A percentile compares a stretch with the other conserved stretches of the same genome.
These are phyloP conservation scores for Aphelinus atriplicis DNA, from an alignment of 1,140 invertebrate species.

Conservation along the genomic window DNA sequence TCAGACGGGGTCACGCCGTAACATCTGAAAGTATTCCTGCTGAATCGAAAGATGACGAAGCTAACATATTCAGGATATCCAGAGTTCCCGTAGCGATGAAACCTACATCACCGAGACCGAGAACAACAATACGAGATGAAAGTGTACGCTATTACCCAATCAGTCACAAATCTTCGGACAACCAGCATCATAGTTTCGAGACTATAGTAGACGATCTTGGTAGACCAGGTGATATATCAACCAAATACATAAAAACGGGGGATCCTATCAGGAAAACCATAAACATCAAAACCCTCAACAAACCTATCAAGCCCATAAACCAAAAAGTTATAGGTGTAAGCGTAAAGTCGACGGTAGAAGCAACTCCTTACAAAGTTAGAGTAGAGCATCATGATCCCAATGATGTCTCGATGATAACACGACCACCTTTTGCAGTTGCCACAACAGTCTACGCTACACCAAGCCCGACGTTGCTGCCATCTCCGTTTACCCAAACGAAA, in stretches of 20 bases:
- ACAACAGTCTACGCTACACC: conserved; percentile 3
- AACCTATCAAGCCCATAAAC: conserved; percentile 44
- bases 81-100: conserved; percentile 49
- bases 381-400: conserved; percentile 56
- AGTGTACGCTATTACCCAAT: conserved; percentile 56
- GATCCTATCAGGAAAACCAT: conserved; percentile 11
- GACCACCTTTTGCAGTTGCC: conserved; percentile 29
- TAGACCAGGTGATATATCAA: conserved; percentile 45
- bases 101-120: conserved; percentile 42
- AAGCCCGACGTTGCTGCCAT: not conserved
- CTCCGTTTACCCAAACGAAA: not conserved
- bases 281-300: conserved; percentile 20
- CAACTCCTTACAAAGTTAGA: conserved; percentile 61
- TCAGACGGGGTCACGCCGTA: conserved; percentile 47
- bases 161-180: conserved; percentile 56
- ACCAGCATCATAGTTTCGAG: conserved; percentile 51
- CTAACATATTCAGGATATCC: conserved; percentile 60
- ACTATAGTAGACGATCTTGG: conserved; percentile 53
- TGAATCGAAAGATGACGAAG: conserved; percentile 59
- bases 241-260: conserved; percentile 39
- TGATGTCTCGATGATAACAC: conserved; percentile 31
- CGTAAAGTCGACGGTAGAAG: conserved; percentile 62
- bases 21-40: conserved; percentile 55
- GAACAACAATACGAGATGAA: conserved; percentile 45
- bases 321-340: conserved; percentile 63